Evolutionary conservation across 2,888 invertebrate species (phyloP).

Genomic region (Mesorhabditis spiculigera): DNA sequence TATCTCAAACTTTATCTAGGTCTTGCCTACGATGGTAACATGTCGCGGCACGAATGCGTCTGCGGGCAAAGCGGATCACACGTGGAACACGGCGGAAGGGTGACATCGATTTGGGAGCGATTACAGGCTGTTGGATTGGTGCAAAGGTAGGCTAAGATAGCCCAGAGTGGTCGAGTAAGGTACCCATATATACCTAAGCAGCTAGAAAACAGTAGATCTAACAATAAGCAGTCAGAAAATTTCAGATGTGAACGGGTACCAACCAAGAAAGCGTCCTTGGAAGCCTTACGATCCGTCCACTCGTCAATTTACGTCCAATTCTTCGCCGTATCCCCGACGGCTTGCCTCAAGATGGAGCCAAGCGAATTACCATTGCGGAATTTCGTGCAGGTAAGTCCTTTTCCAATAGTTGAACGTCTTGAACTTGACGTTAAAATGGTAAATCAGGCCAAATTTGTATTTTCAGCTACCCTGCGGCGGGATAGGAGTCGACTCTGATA

Average conservation of each 20-base stretch:
- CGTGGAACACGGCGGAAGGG: conserved; percentile 92
- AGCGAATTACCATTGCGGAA: conserved; percentile 49
- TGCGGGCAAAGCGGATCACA: conserved; percentile 87
- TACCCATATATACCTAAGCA: no score
- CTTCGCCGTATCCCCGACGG: conserved; percentile 57
- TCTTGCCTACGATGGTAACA: conserved; percentile 88
- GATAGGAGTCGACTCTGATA: conserved; percentile 97
- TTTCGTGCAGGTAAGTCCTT: conserved; percentile 45
- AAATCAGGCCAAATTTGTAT: no score
- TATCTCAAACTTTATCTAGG: conserved; percentile 61
- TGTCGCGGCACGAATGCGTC: conserved; percentile 93
- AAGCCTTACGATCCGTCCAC: conserved; percentile 50
- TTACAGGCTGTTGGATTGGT: conserved; percentile 62
- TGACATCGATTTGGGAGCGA: conserved; percentile 94
- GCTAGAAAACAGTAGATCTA: no score
- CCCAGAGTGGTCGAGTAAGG: neutral
- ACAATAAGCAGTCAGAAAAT: no score
- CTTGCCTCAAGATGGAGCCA: conserved; percentile 52
- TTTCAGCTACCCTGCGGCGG: conserved; percentile 81
- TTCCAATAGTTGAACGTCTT: neutral
- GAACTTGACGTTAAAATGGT: conserved; percentile 8
- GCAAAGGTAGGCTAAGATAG: conserved; percentile 27
- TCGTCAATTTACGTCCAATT: conserved; percentile 55
- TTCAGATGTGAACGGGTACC: conserved; percentile 48
- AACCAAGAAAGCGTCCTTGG: conserved; percentile 52